These are phyloP conservation scores for Psilopogon haemacephalus DNA, from an alignment of 2,113 vertebrate genomes.

Conservation along the genomic window DNA sequence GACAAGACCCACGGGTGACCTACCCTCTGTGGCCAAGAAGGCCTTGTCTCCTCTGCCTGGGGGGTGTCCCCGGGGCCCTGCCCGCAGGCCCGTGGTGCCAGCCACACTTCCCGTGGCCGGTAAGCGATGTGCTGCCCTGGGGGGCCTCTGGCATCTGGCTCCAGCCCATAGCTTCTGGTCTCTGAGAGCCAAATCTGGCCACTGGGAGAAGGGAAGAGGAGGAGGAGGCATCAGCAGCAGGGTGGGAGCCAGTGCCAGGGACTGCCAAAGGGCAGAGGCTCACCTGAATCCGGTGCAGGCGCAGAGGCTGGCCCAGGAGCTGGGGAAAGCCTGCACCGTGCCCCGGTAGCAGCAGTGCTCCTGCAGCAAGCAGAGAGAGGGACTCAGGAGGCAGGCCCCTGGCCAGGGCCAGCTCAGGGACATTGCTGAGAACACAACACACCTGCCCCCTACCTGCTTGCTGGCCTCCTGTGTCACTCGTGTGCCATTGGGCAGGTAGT, in stretches of 20 bases:
- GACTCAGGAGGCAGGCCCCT: not conserved
- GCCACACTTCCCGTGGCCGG: not conserved
- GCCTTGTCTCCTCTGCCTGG: not conserved
- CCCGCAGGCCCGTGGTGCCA: not conserved
- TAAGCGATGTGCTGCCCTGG: conserved; percentile 58
- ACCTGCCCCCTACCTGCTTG: conserved; percentile 73
- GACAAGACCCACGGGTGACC: not conserved
- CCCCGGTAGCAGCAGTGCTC: conserved; percentile 88
- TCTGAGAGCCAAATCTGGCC: conserved; percentile 81
- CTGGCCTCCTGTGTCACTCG: conserved; percentile 64
- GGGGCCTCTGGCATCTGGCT: conserved; percentile 41
- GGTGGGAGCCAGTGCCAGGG: not conserved
- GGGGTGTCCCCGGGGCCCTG: not conserved
- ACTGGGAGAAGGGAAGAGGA: conserved; percentile 56
- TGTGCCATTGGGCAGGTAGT: conserved; percentile 85
- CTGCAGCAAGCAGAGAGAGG: conserved; percentile 59
- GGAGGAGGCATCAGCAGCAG: not conserved
- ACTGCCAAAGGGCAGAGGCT: not conserved
- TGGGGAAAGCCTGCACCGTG: conserved; percentile 51
- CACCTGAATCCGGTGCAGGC: conserved; percentile 88
- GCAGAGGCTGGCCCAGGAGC: conserved; percentile 85
- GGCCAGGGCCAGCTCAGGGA: accelerated
- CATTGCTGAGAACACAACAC: accelerated
- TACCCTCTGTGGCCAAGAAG: conserved; percentile 63
- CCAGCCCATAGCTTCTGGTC: conserved; percentile 80